Evolutionary conservation across 2,797 vertebrate genomes (phyloP).

Genomic region (Rhinogobio ventralis): DNA sequence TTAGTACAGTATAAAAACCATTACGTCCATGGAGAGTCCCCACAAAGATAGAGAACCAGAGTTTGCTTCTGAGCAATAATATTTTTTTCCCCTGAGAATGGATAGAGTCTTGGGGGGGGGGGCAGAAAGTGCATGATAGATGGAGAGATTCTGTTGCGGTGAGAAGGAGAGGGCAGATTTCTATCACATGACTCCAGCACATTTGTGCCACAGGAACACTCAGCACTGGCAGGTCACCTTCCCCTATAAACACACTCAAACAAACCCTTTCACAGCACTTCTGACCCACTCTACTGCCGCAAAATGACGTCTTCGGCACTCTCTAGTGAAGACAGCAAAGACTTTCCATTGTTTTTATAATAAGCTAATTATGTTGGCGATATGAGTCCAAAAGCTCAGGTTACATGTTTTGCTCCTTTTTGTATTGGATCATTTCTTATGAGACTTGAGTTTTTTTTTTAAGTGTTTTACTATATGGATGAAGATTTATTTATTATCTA

Average conservation of each 20-base stretch:
- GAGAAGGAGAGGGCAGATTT: conserved; percentile 16
- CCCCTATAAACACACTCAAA: conserved; percentile 36
- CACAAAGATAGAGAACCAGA: too few relatives aligned
- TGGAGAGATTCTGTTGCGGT: conserved; percentile 9
- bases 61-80: too few relatives aligned
- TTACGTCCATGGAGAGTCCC: too few relatives aligned
- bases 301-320: neutral
- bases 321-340: conserved; percentile 14
- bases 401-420: conserved; percentile 1
- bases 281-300: neutral
- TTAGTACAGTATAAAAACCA: too few relatives aligned
- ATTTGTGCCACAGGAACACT: conserved; percentile 27
- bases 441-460: neutral
- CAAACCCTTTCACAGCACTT: neutral
- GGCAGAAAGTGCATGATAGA: neutral
- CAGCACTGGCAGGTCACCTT: conserved; percentile 20
- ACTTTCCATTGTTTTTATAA: conserved; percentile 19
- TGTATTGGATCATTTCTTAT: neutral
- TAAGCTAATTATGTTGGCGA: conserved; percentile 2
- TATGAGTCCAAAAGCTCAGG: neutral
- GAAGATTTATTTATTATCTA: too few relatives aligned
- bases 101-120: neutral
- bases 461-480: too few relatives aligned
- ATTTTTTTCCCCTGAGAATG: neutral
- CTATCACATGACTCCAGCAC: conserved; percentile 13